Conservation (phyloP, 30 jellyfish, hydroid and myxozoan species). For the Hydractinia symbiolongicarpus region DNA sequence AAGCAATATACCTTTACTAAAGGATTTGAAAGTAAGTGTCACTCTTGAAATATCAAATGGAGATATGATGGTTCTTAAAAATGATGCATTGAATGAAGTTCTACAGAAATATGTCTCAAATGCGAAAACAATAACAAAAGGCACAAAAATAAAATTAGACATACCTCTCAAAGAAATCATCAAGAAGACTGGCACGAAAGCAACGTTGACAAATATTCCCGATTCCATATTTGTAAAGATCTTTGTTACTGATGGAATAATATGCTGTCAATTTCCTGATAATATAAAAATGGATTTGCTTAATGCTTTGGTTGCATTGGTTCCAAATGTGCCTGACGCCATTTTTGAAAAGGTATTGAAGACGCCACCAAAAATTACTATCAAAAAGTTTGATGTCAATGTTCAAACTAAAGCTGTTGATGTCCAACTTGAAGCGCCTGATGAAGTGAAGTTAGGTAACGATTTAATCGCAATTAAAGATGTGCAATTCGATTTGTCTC, state of each 20-base stretch:
- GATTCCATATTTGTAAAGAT: conserved; percentile 41
- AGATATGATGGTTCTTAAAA: conserved; percentile 39
- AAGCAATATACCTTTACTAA: conserved; percentile 47
- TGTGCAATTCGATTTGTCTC: conserved; percentile 6
- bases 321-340: conserved; percentile 56
- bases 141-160: conserved; percentile 38
- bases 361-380: neutral
- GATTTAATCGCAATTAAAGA: neutral
- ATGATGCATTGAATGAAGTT: conserved; percentile 37
- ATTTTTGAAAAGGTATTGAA: conserved; percentile 28
- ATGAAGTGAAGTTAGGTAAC: conserved; percentile 25
- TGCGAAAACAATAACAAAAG: conserved; percentile 47
- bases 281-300: conserved; percentile 48
- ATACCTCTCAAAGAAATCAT: conserved; percentile 53
- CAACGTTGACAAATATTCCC: conserved; percentile 40
- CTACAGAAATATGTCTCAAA: conserved; percentile 5
- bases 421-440: neutral
- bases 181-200: conserved; percentile 43
- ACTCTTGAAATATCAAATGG: conserved; percentile 45
- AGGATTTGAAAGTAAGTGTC: conserved; percentile 36
- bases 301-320: conserved; percentile 48
- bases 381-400: conserved; percentile 1
- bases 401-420: neutral
- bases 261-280: conserved; percentile 56
- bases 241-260: conserved; percentile 30